Evolutionary conservation across 2,888 invertebrate genomes (phyloP).

Genomic region (Acronicta psi): DNA sequence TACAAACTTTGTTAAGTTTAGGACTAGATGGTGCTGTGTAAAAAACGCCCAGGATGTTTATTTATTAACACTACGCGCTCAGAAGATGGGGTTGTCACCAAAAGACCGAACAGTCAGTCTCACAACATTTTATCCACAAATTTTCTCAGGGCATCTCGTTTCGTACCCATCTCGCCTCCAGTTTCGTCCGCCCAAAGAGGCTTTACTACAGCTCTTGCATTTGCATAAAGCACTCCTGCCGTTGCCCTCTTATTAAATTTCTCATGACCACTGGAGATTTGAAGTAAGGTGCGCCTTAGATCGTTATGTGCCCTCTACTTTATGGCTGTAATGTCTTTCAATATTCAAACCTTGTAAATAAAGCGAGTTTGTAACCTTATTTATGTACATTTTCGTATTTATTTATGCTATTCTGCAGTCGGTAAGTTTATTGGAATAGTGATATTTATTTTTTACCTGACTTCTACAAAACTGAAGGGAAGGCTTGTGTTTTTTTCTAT

Average conservation of each 20-base stretch:
- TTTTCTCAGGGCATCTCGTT: not conserved
- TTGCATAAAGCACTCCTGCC: conserved; percentile 62
- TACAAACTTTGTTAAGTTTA: too few species aligned
- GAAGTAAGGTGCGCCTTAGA: conserved; percentile 37
- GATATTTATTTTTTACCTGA: too few species aligned
- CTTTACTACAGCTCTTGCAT: conserved; percentile 46
- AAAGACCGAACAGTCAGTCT: too few species aligned
- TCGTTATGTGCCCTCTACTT: conserved; percentile 31
- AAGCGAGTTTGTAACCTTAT: conserved; percentile 3
- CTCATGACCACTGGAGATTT: conserved; percentile 61
- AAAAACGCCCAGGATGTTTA: too few species aligned
- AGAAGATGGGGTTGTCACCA: too few species aligned
- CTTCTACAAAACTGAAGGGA: too few species aligned
- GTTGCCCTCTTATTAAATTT: conserved; percentile 66
- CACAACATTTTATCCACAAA: not conserved
- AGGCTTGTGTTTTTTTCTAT: too few species aligned
- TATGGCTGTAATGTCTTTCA: conserved; percentile 22
- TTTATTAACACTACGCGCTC: too few species aligned
- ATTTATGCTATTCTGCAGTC: not conserved
- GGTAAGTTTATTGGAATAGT: too few species aligned
- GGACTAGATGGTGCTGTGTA: too few species aligned
- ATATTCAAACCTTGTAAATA: conserved; percentile 26
- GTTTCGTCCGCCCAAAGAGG: conserved; percentile 15
- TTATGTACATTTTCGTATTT: conserved; percentile 7
- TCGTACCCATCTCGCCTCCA: conserved; percentile 11